phyloP scores from a whole-genome alignment of 2,888 invertebrate genomes.

The Acronicta alni region DNA sequence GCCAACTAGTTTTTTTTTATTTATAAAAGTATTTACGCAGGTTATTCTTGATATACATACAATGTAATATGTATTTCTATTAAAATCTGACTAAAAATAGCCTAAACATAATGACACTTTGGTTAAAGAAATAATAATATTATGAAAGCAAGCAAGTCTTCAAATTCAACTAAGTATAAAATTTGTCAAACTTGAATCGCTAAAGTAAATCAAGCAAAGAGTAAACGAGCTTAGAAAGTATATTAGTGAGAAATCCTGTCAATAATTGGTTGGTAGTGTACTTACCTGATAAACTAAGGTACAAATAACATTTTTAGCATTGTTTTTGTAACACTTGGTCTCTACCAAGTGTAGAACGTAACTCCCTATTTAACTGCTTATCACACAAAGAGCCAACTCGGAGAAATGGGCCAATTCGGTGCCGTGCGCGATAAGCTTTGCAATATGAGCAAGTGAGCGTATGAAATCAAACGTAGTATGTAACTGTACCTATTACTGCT shows the following conservation, averaged over 20 bases:
- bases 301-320: background rate
- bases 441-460: conserved; percentile 25
- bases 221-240: background rate
- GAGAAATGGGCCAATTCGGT: conserved; percentile 46
- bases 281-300: too few relatives aligned
- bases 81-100: too few relatives aligned
- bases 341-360: background rate
- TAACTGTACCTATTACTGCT: too few relatives aligned
- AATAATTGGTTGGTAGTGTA: too few relatives aligned
- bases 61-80: too few relatives aligned
- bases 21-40: too few relatives aligned
- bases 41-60: too few relatives aligned
- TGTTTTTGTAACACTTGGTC: background rate
- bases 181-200: background rate
- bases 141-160: too few relatives aligned
- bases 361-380: conserved; percentile 27
- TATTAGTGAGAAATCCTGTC: too few relatives aligned
- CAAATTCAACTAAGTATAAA: too few relatives aligned
- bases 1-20: conserved; percentile 1
- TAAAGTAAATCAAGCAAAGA: background rate
- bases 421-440: conserved; percentile 32
- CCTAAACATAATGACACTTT: too few relatives aligned
- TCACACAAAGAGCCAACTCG: conserved; percentile 42
- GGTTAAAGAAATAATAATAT: too few relatives aligned
- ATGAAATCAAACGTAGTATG: conserved; percentile 5